phyloP scores from a whole-genome alignment of 2,888 invertebrate genomes.

The Leptogaster cylindrica region DNA sequence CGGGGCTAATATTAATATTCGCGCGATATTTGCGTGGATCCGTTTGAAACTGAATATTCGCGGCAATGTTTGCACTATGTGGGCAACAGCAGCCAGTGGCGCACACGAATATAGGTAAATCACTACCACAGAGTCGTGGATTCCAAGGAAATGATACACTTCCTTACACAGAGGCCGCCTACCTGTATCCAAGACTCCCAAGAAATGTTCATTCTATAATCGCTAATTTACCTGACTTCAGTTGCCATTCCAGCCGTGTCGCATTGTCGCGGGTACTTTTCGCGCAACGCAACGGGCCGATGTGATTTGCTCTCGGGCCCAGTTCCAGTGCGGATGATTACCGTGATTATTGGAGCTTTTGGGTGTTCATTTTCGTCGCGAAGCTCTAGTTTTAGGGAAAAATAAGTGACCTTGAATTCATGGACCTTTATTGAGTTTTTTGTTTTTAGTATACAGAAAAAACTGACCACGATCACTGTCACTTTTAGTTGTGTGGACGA shows the following conservation, averaged over 20 bases:
- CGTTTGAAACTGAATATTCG: not conserved
- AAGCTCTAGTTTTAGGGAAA: slow-evolving; percentile 40
- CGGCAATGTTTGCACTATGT: slow-evolving; percentile 18
- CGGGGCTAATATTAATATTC: slow-evolving; percentile 26
- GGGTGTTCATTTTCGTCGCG: not conserved
- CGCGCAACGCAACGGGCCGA: slow-evolving; percentile 1
- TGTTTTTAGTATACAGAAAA: not conserved
- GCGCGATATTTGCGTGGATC: slow-evolving; percentile 30
- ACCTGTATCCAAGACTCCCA: not conserved
- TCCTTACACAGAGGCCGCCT: slow-evolving; percentile 16
- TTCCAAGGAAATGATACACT: slow-evolving; percentile 37
- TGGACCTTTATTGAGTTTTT: not conserved
- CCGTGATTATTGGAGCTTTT: slow-evolving; percentile 7
- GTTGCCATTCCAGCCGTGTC: not conserved
- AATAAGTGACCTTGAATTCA: slow-evolving; percentile 23
- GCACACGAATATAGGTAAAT: slow-evolving; percentile 1
- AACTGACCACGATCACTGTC: slow-evolving; percentile 21
- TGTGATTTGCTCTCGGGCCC: not conserved
- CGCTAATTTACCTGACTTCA: slow-evolving; percentile 23
- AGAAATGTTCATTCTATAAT: slow-evolving; percentile 10
- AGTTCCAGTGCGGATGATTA: not conserved
- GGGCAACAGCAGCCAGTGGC: slow-evolving; percentile 16
- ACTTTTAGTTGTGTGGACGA: slow-evolving; percentile 2
- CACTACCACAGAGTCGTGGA: slow-evolving; percentile 10
- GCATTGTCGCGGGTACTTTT: slow-evolving; percentile 9